phyloP scores from a whole-genome alignment of 37 sponge, comb jelly and placozoan species.

The Ianthella basta region DNA sequence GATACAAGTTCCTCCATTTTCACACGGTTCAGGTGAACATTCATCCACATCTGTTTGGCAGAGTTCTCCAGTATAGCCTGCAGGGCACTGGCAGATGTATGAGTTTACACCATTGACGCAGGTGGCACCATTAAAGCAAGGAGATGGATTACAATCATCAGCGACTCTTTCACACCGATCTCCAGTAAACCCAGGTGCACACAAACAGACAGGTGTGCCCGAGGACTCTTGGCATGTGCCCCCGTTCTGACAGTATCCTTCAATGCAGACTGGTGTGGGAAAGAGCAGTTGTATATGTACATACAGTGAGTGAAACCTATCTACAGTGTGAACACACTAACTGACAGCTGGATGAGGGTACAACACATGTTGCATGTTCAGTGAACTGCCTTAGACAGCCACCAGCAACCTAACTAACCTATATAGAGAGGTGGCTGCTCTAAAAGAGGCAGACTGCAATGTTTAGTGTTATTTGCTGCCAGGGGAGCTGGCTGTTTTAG shows the following conservation, averaged over 20 bases:
- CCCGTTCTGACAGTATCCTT: conserved; percentile 21
- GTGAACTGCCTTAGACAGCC: no score
- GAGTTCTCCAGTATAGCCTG: conserved; percentile 50
- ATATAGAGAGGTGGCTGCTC: no score
- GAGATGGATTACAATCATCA: conserved; percentile 34
- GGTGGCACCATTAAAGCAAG: conserved; percentile 26
- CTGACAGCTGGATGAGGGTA: no score
- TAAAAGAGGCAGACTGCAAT: no score
- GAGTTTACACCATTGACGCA: conserved; percentile 50
- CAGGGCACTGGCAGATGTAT: conserved; percentile 51
- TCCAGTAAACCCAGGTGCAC: conserved; percentile 40
- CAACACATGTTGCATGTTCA: no score
- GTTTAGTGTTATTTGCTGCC: no score
- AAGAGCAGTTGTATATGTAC: no score
- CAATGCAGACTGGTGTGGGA: not conserved
- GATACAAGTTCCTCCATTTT: conserved; percentile 36
- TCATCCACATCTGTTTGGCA: conserved; percentile 41
- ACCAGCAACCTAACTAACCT: no score
- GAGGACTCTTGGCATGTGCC: conserved; percentile 37
- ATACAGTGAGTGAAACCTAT: no score
- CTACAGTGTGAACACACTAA: no score
- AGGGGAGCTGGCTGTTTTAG: no score
- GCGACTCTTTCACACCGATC: not conserved
- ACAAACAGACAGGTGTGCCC: conserved; percentile 5
- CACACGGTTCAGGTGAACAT: conserved; percentile 35